Percentiles rank a stretch among this genome's conserved stretches.
Evolutionary conservation across 2,797 vertebrate species (phyloP).

Genomic region (Graptemys geographica): DNA sequence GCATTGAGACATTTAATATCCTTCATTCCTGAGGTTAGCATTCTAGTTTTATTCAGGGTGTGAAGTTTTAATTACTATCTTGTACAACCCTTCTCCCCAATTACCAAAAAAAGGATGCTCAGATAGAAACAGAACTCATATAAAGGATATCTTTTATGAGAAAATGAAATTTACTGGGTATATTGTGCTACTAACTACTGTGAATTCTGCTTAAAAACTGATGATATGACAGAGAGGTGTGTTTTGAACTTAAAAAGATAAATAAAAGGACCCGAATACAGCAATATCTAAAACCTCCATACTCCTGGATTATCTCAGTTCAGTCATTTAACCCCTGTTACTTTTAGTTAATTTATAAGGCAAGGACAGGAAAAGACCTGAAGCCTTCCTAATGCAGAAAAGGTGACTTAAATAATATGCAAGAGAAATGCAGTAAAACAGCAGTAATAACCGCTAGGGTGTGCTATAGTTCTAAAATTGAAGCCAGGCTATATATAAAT

Average conservation of each 20-base stretch:
- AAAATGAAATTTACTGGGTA: neutral
- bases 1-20: neutral
- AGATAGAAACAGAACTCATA: neutral
- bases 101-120: neutral
- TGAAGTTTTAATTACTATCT: neutral
- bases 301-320: neutral
- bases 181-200: neutral
- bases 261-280: neutral
- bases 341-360: neutral
- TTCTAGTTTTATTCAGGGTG: neutral
- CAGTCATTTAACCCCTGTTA: neutral
- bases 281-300: neutral
- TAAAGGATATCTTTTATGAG: neutral
- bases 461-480: slow-evolving; percentile 75
- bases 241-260: neutral
- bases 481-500: neutral
- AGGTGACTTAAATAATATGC: neutral
- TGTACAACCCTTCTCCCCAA: neutral
- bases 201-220: neutral
- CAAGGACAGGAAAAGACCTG: neutral
- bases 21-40: neutral
- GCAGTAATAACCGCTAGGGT: slow-evolving; percentile 72
- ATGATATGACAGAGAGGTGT: neutral
- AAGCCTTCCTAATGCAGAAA: neutral
- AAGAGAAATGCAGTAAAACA: neutral